Base-by-base conservation (phyloP, 2,797 vertebrate genomes). In the Selene dorsalis region DNA sequence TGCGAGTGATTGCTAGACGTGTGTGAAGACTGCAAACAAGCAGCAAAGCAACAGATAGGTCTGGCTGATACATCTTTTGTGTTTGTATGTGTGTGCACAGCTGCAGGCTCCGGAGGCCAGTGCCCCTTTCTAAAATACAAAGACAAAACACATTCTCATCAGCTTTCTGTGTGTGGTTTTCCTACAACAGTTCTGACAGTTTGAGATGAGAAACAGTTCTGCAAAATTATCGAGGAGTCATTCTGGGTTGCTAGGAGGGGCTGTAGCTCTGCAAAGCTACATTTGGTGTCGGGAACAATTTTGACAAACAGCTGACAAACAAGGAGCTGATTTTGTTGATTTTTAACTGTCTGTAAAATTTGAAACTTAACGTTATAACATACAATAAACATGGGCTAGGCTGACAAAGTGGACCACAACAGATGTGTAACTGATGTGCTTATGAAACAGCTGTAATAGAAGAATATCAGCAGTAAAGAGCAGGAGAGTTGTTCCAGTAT, bases 171-270 rank as follows among this genome's bases (percentile, higher is more conserved):
- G 32, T n/a, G 20, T 11, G 7, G 2, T 32, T 8, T 35, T 35
- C 32, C 32, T 8, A 35, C 32, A 9, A 35, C 7, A 35, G 32
- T 35, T 35, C 32, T 3, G 2, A 4, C 0, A 13, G 35, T 73
- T 79, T 24, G 57, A 52, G 24, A 30, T 60, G 74, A 82, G 53
- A 32, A 45, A 62, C 20, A 12, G 50, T 24, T 1, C 30, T 0
- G 22, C 59, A 35, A 58, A 68, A 68, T 57, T 74, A 62, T 26
- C 32, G 38, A 53, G 58, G 61, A 67, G 65, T 81, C 41, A 39
- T 62, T 24, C 59, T n/a, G 74, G 65, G 89, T 92, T 93, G 89
- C 91, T 91, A 91, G 90, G 91, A 86, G 80, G 90, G 82, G 6
- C 77, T 22, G 66, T 59, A 67, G 35, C 32, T 69, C 69, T 57